Evolutionary conservation across 1,140 invertebrate species (phyloP), one percentile per base, ranked within the genome.

Genomic region (Aporrectodea caliginosa): DNA sequence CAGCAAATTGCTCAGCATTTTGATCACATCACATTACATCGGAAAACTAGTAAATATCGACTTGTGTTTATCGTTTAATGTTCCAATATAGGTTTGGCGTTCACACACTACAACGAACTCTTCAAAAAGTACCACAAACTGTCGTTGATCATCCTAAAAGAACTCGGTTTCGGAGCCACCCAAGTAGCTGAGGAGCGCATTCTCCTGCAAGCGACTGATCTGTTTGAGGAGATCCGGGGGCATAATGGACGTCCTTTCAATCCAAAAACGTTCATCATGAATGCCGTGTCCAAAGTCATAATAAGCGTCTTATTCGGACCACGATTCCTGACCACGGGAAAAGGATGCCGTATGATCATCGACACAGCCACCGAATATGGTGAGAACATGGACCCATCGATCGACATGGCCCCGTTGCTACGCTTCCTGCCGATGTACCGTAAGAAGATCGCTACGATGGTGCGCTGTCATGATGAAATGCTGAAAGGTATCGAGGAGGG

Each of bases 101-200:
- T 76, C 43, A n/a, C 33, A 12, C 16, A 29, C 27, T 76, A 76
- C n/a, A 68, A 35, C 14, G 43, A 76, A 14, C 6, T 29, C 27
- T 76, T 76, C 35, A 76, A 76, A 76, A 76, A 76, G 75, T 43
- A 76, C 27, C 75, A 76, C 75, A 76, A 58, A 76, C 1, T 76
- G 35, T 35, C n/a, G 2, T 35, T 76, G 2, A 27, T n/a, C 16
- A 58, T 76, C 14, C 29, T 76, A 35, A 76, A 76, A 27, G 32
- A 76, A 43, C 35, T 76, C 29, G 75, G 75, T 43, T 58, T 43
- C 35, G 75, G 75, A 35, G 22, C 22, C 43, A 58, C 29, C 27
- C 33, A 35, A 31, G 35, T 76, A 16, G 43, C 35, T 31, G 75
- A 76, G 35, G 43, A 58, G 35, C 33, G 75, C n/a, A 76, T 76